Percentiles rank a stretch among this genome's conserved stretches.
These are phyloP conservation scores for Hyles lineata DNA, from an alignment of 2,888 invertebrate genomes.

Conservation along the genomic window DNA sequence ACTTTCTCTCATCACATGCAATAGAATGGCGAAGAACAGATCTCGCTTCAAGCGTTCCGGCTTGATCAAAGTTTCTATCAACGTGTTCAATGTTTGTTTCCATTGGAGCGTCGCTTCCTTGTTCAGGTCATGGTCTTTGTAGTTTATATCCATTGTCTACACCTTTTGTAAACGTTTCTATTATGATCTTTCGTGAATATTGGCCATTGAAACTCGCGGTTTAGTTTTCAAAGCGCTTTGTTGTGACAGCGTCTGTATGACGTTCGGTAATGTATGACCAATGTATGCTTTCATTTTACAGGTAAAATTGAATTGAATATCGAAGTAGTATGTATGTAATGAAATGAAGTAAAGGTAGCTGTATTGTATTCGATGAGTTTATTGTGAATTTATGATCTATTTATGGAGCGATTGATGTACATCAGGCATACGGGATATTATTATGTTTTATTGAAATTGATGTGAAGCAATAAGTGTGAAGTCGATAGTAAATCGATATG, in stretches of 20 bases:
- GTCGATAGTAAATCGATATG: too few relatives aligned
- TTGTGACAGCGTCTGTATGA: conserved; percentile 17
- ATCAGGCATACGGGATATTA: too few relatives aligned
- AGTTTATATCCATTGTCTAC: conserved; percentile 48
- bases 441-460: too few relatives aligned
- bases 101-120: conserved; percentile 51
- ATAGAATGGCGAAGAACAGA: conserved; percentile 57
- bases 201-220: conserved; percentile 32
- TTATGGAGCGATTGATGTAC: too few relatives aligned
- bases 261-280: background rate
- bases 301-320: background rate
- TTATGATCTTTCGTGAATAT: conserved; percentile 36
- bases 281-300: background rate
- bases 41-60: conserved; percentile 59
- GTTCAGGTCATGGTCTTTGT: conserved; percentile 44
- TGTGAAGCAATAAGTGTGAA: too few relatives aligned
- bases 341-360: background rate
- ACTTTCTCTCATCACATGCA: conserved; percentile 60
- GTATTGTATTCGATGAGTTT: too few relatives aligned
- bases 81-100: conserved; percentile 50
- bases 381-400: too few relatives aligned
- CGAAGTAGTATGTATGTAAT: background rate
- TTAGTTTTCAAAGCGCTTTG: conserved; percentile 26
- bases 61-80: conserved; percentile 60
- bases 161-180: conserved; percentile 31